A percentile compares a stretch with the other conserved stretches of the same genome.
phyloP scores from a whole-genome alignment of 2,113 vertebrate species.

The Pomatostomus ruficeps region DNA sequence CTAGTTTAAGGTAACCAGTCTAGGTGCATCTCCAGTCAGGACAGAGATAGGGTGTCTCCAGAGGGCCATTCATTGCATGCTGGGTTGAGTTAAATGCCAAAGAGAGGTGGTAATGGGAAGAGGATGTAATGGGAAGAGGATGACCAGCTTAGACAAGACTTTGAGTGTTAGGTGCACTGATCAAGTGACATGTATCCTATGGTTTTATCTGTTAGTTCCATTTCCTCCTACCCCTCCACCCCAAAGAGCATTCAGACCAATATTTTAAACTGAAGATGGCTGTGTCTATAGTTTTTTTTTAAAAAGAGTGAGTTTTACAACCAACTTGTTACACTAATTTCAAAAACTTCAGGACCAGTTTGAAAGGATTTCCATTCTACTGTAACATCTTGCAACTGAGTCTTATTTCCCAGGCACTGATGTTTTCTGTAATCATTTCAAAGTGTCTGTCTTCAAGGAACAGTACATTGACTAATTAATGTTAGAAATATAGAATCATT shows the following conservation, averaged over 20 bases:
- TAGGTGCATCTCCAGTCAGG: background rate
- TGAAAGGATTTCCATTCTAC: background rate
- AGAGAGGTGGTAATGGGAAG: background rate
- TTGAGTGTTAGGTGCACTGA: background rate
- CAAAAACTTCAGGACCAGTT: background rate
- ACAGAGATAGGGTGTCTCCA: background rate
- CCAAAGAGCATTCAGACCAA: background rate
- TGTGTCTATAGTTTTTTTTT: background rate
- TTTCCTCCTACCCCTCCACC: background rate
- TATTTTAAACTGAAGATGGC: background rate
- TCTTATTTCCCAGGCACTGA: background rate
- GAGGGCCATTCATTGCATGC: background rate
- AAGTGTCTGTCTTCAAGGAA: background rate
- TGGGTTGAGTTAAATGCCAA: background rate
- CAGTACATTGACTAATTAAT: background rate
- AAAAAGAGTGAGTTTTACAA: background rate
- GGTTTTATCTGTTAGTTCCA: background rate
- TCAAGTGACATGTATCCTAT: rapidly evolving
- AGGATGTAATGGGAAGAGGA: background rate
- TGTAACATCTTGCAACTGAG: background rate
- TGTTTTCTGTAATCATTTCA: background rate
- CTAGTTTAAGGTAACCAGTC: background rate
- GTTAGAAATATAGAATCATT: background rate
- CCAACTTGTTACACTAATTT: background rate
- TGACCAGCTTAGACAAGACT: background rate